A percentile compares a stretch with the other conserved stretches of the same genome.
Conservation (phyloP, 2,888 invertebrate genomes). For the Epistrophe eligans region DNA sequence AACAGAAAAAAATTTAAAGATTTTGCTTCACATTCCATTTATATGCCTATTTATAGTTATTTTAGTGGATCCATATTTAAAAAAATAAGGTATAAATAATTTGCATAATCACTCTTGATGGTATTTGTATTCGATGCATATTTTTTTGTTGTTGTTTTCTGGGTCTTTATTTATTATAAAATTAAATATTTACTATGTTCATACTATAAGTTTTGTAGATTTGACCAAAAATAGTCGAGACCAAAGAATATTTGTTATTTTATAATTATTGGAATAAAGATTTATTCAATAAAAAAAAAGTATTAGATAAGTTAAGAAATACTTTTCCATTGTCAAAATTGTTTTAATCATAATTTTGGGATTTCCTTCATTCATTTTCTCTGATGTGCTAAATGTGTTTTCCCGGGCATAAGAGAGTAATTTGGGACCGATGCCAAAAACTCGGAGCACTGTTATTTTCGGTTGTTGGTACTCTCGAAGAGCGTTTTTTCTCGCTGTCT, state of each 20-base stretch:
- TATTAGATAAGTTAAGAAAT: conserved; percentile 65
- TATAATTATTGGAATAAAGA: conserved; percentile 23
- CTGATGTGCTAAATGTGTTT: conserved; percentile 83
- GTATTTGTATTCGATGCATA: conserved; percentile 36
- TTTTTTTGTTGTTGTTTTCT: background rate
- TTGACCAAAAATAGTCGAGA: conserved; percentile 38
- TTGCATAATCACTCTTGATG: conserved; percentile 67
- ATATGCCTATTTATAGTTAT: conserved; percentile 74
- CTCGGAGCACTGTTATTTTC: conserved; percentile 83
- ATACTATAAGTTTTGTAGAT: conserved; percentile 1
- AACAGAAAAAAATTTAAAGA: conserved; percentile 59
- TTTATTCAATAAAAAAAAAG: conserved; percentile 9
- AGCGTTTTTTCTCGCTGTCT: conserved; percentile 83
- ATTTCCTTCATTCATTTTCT: conserved; percentile 76
- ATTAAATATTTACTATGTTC: conserved; percentile 2
- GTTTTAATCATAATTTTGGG: conserved; percentile 75
- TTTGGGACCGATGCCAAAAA: conserved; percentile 84
- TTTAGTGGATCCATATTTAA: conserved; percentile 63
- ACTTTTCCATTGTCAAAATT: conserved; percentile 73
- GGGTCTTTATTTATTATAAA: background rate
- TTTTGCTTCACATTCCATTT: conserved; percentile 61
- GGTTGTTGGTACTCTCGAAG: conserved; percentile 83
- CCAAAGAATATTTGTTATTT: background rate
- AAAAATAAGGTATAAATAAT: conserved; percentile 65
- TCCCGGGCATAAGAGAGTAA: conserved; percentile 84